These are phyloP conservation scores for Dermatophagoides farinae DNA, from an alignment of 1,140 invertebrate species.

Conservation along the genomic window DNA sequence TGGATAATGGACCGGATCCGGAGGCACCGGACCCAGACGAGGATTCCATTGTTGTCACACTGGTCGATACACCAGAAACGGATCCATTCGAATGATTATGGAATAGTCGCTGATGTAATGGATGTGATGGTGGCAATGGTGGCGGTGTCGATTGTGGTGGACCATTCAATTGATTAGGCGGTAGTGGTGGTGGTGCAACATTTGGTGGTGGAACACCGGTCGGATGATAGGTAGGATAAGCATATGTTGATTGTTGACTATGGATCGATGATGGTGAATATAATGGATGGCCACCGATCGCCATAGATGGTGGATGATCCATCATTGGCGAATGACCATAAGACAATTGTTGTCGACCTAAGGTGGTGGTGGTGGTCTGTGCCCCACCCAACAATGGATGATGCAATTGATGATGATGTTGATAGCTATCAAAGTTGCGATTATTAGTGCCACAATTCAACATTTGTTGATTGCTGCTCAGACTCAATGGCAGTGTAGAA, in stretches of 20 bases:
- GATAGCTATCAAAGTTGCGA: not conserved
- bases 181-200: not conserved
- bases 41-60: too few relatives aligned
- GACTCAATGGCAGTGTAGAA: not conserved
- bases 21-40: too few relatives aligned
- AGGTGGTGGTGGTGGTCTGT: not conserved
- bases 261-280: constrained; percentile 5
- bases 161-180: not conserved
- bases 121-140: not conserved
- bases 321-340: not conserved
- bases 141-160: not conserved
- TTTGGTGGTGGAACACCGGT: not conserved
- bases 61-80: too few relatives aligned
- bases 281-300: not conserved
- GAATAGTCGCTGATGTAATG: not conserved
- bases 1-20: not conserved
- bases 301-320: not conserved
- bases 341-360: not conserved
- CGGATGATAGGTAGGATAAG: constrained; percentile 8
- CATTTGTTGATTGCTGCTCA: not conserved
- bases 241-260: constrained; percentile 2
- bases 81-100: not conserved
- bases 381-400: not conserved
- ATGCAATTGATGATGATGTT: not conserved
- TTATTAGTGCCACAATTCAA: not conserved